Base-by-base conservation (phyloP, 1,140 invertebrate species). In the Camponotus pennsylvanicus region DNA sequence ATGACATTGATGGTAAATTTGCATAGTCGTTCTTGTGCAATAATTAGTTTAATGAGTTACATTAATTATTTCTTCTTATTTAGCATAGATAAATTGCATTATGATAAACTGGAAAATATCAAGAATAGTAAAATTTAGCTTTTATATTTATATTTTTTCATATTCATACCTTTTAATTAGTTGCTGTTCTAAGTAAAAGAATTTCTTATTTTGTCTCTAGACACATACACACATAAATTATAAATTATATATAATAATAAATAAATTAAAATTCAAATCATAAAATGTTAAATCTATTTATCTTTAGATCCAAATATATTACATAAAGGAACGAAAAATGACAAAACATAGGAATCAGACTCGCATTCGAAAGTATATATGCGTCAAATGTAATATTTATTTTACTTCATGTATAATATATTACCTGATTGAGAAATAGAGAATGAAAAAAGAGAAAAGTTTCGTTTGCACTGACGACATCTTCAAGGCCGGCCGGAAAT, bases 401-500 rank as follows among this genome's bases (percentile, higher is more conserved):
- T 27, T 27, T 59, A 40, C 61, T 59, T 42, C 27, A 40, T 42
- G 11, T 71, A 13, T 32, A 49, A n/a, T 34, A 32, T 37, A 64
- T 32, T 52, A 45, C 1, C 18, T 15, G 45, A 66, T 27, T 37
- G 11, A 27, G 27, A 27, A 27, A 27, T 27, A 27, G 27, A 27
- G 6, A 42, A 18, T 11, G 3, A 18, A 59, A 59, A 75, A 34
- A 34, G 21, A 66, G n/a, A 42, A 15, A 21, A 8, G 2, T 13
- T 45, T 32, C 4, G 40, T 34, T 45, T 34, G 8, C 21, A 71
- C 7, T n/a, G 57, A 85, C 7, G 18, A 82, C 34, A 83, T 61
- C 88, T 90, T 90, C 69, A 90, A 90, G 89, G 87, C 76, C 85
- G 80, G 85, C 86, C 87, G 89, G 86, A 92, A 92, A 92, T 92